Conservation (phyloP, 2,113 vertebrate species). For the Gambusia affinis region DNA sequence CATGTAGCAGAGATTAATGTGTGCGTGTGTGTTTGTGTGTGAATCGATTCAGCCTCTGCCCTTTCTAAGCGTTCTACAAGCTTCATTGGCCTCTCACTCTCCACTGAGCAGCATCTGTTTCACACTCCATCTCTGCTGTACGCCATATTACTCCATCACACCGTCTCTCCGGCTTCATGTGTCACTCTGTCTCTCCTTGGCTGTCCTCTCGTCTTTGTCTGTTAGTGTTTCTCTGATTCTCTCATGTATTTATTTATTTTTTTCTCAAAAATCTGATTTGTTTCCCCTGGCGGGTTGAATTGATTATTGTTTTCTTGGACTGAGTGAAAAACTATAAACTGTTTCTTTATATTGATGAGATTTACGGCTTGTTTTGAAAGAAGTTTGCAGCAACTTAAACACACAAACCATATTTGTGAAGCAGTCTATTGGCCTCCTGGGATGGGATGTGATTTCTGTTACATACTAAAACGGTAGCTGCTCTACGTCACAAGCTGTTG, state of each 20-base stretch:
- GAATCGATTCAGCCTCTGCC: conserved; percentile 74
- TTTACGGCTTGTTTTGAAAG: conserved; percentile 32
- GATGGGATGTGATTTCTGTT: conserved; percentile 8
- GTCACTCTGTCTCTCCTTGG: conserved; percentile 22
- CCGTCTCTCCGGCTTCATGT: conserved; percentile 25
- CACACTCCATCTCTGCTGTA: conserved; percentile 69
- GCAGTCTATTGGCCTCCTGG: conserved; percentile 15
- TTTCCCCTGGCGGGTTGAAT: conserved; percentile 9
- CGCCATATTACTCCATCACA: conserved; percentile 59
- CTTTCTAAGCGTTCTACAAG: conserved; percentile 72
- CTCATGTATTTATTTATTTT: conserved; percentile 3
- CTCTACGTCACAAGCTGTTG: background rate
- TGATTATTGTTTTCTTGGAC: conserved; percentile 36
- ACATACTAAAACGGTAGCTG: conserved; percentile 1
- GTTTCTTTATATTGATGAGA: conserved; percentile 41
- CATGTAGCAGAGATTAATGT: conserved; percentile 31
- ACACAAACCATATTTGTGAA: conserved; percentile 44
- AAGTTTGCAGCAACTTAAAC: conserved; percentile 19
- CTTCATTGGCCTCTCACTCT: conserved; percentile 71
- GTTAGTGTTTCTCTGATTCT: conserved; percentile 17
- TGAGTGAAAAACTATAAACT: conserved; percentile 20
- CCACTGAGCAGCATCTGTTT: conserved; percentile 72
- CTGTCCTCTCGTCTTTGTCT: conserved; percentile 38
- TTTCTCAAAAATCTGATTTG: conserved; percentile 13
- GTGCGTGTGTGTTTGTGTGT: conserved; percentile 43